Percentiles rank a stretch among this genome's conserved stretches.
Conservation (phyloP, 2,888 invertebrate species). For the Aethes cnicana region DNA sequence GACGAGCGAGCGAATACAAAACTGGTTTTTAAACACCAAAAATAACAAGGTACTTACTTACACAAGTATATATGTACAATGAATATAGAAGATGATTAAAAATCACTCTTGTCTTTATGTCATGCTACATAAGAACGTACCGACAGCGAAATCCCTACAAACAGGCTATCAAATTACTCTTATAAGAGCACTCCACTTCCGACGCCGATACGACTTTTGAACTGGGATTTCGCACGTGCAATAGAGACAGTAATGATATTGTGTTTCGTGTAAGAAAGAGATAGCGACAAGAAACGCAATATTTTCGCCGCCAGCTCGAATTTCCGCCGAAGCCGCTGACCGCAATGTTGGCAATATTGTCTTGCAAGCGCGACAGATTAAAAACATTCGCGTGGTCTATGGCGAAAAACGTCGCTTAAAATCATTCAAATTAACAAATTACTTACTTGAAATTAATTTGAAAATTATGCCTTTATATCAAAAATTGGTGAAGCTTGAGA, state of each 20-base stretch:
- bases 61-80: no score
- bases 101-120: no score
- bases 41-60: no score
- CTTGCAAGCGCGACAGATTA: background rate
- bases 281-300: constrained; percentile 11
- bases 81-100: no score
- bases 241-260: constrained; percentile 4
- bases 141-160: background rate
- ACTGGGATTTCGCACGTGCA: constrained; percentile 19
- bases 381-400: background rate
- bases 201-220: constrained; percentile 3
- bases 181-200: constrained; percentile 2
- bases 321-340: constrained; percentile 18
- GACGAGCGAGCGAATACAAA: no score
- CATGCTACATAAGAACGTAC: no score
- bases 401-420: background rate
- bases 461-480: no score
- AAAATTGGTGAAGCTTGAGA: no score
- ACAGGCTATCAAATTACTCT: constrained; percentile 4
- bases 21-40: no score
- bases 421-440: background rate
- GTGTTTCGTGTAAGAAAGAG: constrained; percentile 1
- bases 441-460: background rate
- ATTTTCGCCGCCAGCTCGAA: constrained; percentile 13
- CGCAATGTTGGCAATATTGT: constrained; percentile 19